Conservation (phyloP, 1,140 invertebrate genomes). For the Caenorhabditis briggsae region DNA sequence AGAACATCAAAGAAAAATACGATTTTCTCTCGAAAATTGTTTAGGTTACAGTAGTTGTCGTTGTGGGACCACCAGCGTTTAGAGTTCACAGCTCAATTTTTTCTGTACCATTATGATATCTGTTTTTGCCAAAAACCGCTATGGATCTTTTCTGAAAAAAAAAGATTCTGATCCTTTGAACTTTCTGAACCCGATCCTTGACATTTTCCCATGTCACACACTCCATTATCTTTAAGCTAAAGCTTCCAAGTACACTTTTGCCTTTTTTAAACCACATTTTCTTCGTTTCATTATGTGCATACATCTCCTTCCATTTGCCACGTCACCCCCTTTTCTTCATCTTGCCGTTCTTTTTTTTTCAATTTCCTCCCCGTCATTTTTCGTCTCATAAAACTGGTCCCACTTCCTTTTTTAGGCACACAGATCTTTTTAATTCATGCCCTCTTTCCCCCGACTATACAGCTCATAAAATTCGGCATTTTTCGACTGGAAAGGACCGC, state of each 20-base stretch:
- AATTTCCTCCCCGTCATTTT: background rate
- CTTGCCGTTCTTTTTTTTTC: background rate
- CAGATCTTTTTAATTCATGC: too few species aligned
- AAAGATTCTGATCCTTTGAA: background rate
- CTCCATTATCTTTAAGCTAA: background rate
- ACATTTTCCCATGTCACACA: background rate
- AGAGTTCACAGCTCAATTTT: too few species aligned
- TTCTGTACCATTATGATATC: too few species aligned
- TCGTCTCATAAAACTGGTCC: slow-evolving; percentile 5
- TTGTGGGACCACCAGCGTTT: too few species aligned
- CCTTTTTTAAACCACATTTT: slow-evolving; percentile 6
- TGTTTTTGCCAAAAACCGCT: too few species aligned
- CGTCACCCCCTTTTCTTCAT: background rate
- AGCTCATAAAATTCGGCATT: slow-evolving; percentile 20
- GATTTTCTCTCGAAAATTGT: too few species aligned
- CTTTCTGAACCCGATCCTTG: background rate
- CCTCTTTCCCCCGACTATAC: background rate
- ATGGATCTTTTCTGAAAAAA: too few species aligned
- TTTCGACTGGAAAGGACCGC: background rate
- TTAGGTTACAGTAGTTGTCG: too few species aligned
- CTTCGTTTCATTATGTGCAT: slow-evolving; percentile 29
- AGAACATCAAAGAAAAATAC: too few species aligned
- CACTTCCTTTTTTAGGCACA: too few species aligned
- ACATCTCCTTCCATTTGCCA: slow-evolving; percentile 35
- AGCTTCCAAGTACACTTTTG: slow-evolving; percentile 18